These are phyloP conservation scores for Sycobia sp. DNA, from an alignment of 1,140 invertebrate species.

Conservation along the genomic window DNA sequence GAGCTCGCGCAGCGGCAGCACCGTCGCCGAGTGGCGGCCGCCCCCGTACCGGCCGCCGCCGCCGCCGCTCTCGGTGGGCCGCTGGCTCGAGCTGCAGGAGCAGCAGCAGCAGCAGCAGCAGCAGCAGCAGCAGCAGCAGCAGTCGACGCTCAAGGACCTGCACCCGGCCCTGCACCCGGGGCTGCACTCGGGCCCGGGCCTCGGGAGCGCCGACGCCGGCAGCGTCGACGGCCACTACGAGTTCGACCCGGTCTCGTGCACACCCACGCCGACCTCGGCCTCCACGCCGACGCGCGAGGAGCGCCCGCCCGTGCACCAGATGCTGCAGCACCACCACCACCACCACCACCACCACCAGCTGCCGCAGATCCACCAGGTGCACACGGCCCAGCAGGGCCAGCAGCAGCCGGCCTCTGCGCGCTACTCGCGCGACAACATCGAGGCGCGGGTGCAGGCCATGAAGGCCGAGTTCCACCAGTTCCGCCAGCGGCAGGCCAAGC, in stretches of 20 bases:
- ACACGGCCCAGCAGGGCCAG: conserved; percentile 57
- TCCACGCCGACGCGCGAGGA: conserved; percentile 68
- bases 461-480: conserved; percentile 95
- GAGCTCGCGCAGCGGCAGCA: conserved; percentile 72
- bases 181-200: not conserved
- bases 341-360: conserved; percentile 51
- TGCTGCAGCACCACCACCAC: conserved; percentile 47
- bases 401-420: conserved; percentile 44
- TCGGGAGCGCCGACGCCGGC: conserved; percentile 67
- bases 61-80: conserved; percentile 64
- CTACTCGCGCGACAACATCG: conserved; percentile 74
- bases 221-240: conserved; percentile 96
- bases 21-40: conserved; percentile 75
- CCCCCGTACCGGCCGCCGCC: conserved; percentile 75
- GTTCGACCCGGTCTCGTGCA: conserved; percentile 80
- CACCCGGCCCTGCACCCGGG: conserved; percentile 35
- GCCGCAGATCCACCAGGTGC: conserved; percentile 53
- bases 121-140: conserved; percentile 65
- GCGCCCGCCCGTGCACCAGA: conserved; percentile 56
- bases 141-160: no score
- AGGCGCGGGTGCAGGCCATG: conserved; percentile 90
- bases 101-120: conserved; percentile 65
- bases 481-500: conserved; percentile 81
- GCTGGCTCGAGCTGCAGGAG: conserved; percentile 67
- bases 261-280: conserved; percentile 74